Evolutionary conservation across 2,113 vertebrate species (phyloP).

Genomic region (Myiozetetes cayanensis): DNA sequence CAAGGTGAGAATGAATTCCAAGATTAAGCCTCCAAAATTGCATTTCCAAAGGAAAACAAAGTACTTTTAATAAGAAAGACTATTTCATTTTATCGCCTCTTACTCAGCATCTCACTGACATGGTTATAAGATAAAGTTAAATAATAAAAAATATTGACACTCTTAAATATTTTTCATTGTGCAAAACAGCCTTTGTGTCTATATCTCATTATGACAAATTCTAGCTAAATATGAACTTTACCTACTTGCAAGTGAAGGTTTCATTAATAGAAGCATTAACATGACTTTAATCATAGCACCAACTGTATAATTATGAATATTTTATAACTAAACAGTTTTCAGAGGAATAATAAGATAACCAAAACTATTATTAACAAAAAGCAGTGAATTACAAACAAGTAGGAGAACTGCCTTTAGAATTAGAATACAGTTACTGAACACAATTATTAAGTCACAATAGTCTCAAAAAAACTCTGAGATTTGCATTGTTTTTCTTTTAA

Average conservation of each 20-base stretch:
- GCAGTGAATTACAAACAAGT: not conserved
- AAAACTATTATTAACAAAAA: constrained; percentile 17
- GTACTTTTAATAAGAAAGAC: not conserved
- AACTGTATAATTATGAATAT: not conserved
- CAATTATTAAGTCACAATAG: constrained; percentile 54
- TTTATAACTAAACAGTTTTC: constrained; percentile 31
- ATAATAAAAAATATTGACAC: not conserved
- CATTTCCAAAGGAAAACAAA: not conserved
- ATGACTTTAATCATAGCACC: not conserved
- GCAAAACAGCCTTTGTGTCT: not conserved
- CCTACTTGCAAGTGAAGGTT: not conserved
- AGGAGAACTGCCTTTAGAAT: constrained; percentile 15
- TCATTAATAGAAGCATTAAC: not conserved
- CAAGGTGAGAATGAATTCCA: not conserved
- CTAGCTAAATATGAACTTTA: not conserved
- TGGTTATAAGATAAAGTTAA: not conserved
- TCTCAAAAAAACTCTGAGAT: constrained; percentile 18
- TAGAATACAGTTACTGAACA: constrained; percentile 27
- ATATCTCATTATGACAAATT: not conserved
- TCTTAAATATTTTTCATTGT: not conserved
- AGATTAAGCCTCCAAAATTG: not conserved
- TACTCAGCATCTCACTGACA: not conserved
- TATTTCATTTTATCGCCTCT: not conserved
- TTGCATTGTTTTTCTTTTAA: constrained; percentile 52
- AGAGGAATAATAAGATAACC: not conserved